These are phyloP conservation scores for Palythoa caribaeorum DNA, from an alignment of 92 coral and sea anemone species.

Conservation along the genomic window DNA sequence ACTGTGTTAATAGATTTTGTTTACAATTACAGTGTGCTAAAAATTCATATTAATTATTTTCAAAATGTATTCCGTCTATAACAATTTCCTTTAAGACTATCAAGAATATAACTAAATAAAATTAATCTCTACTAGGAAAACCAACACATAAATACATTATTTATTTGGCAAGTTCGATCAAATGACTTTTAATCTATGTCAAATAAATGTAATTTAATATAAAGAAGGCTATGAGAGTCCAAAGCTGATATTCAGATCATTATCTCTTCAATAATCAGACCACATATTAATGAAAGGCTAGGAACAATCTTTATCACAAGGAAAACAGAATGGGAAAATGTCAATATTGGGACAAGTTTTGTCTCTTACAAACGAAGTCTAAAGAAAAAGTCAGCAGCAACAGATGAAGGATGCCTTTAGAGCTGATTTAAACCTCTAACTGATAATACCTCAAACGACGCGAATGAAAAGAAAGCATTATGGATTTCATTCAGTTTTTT, in stretches of 20 bases:
- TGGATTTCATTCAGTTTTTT: not conserved
- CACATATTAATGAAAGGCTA: constrained; percentile 21
- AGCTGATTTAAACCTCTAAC: not conserved
- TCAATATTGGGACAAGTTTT: not conserved
- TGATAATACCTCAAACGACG: too few relatives aligned
- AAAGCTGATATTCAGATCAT: constrained; percentile 36
- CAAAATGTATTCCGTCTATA: not conserved
- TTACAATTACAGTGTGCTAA: not conserved
- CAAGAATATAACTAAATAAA: not conserved
- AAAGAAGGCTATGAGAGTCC: not conserved
- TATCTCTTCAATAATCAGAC: constrained; percentile 38
- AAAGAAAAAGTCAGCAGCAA: not conserved
- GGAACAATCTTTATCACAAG: not conserved
- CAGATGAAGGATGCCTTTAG: not conserved
- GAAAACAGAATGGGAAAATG: constrained; percentile 9
- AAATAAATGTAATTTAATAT: not conserved
- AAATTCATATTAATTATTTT: not conserved
- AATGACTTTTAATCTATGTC: constrained; percentile 19
- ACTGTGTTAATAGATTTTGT: not conserved
- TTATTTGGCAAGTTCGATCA: constrained; percentile 2
- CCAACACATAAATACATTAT: not conserved
- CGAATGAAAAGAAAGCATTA: not conserved
- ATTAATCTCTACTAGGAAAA: not conserved
- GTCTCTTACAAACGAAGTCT: not conserved
- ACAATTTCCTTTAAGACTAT: not conserved